Evolutionary conservation across 2,113 vertebrate species (phyloP).

Genomic region (Antechinus stuartii): DNA sequence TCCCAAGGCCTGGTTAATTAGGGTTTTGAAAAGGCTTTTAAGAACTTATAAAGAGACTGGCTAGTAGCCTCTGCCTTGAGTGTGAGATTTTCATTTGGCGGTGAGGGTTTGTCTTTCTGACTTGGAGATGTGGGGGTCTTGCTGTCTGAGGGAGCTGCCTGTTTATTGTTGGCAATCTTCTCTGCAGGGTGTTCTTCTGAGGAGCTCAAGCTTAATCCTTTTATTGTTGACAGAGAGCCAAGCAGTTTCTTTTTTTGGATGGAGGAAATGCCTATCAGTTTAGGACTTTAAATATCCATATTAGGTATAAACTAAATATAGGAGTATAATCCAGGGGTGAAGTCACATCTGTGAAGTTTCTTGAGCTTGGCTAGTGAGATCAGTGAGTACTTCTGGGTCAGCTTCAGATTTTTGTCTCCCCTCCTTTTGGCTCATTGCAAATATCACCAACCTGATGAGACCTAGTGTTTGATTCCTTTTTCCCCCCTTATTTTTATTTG

Average conservation of each 20-base stretch:
- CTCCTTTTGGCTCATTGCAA: constrained; percentile 67
- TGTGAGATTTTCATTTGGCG: constrained; percentile 53
- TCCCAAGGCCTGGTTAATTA: constrained; percentile 58
- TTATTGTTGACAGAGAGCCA: constrained; percentile 86
- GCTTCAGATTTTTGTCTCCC: constrained; percentile 33
- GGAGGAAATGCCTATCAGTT: constrained; percentile 83
- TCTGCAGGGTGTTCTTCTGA: constrained; percentile 55
- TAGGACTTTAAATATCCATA: constrained; percentile 82
- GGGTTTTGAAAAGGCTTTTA: constrained; percentile 57
- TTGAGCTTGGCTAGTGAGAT: constrained; percentile 78
- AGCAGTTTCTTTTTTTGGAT: constrained; percentile 79
- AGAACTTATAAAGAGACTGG: constrained; percentile 48
- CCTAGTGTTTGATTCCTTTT: constrained; percentile 10
- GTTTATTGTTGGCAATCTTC: constrained; percentile 61
- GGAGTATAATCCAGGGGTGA: constrained; percentile 84
- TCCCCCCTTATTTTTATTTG: constrained; percentile 37
- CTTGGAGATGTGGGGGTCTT: constrained; percentile 40
- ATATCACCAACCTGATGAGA: constrained; percentile 52
- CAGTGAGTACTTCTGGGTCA: constrained; percentile 75
- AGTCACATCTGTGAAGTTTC: constrained; percentile 84
- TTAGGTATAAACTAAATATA: constrained; percentile 90
- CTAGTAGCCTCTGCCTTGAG: constrained; percentile 34
- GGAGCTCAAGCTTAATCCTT: constrained; percentile 78
- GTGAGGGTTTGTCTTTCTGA: constrained; percentile 56
- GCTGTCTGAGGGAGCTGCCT: constrained; percentile 57